These are phyloP conservation scores for Drosophila monieri DNA, from an alignment of 2,888 invertebrate species.

Conservation along the genomic window DNA sequence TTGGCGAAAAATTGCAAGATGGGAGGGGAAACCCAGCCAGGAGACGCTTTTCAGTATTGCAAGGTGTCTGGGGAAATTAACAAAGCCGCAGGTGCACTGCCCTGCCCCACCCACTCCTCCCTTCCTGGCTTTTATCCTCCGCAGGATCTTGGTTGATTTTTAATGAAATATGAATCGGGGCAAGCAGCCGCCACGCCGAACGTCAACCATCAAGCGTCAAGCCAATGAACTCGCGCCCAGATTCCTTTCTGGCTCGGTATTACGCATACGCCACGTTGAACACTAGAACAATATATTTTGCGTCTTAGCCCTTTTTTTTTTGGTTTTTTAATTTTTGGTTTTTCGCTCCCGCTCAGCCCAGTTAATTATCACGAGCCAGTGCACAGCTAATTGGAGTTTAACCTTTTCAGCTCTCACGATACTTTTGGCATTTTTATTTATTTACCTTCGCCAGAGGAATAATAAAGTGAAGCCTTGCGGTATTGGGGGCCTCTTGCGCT, in stretches of 20 bases:
- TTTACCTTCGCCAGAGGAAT: conserved; percentile 18
- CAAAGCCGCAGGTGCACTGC: conserved; percentile 62
- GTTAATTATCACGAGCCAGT: conserved; percentile 64
- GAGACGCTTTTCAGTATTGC: conserved; percentile 34
- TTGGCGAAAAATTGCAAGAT: conserved; percentile 15
- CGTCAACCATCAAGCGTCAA: conserved; percentile 49
- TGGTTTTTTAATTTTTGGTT: background rate
- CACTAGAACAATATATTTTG: conserved; percentile 41
- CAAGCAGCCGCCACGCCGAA: conserved; percentile 36
- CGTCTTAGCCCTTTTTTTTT: conserved; percentile 19
- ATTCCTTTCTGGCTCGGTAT: conserved; percentile 42
- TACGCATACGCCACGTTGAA: conserved; percentile 70
- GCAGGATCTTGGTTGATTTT: conserved; percentile 45
- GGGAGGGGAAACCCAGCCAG: background rate
- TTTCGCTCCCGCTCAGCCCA: conserved; percentile 18
- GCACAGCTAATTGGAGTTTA: conserved; percentile 66
- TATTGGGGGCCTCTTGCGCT: background rate
- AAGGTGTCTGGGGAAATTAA: conserved; percentile 74
- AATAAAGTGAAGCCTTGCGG: conserved; percentile 24
- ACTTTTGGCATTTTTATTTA: conserved; percentile 29
- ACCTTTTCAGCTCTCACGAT: conserved; percentile 19
- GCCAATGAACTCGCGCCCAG: conserved; percentile 27
- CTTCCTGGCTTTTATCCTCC: background rate
- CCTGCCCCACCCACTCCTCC: background rate
- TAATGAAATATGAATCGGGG: conserved; percentile 66